Evolutionary conservation across 1,140 invertebrate genomes (phyloP).

Genomic region (Drosophila neocordata): DNA sequence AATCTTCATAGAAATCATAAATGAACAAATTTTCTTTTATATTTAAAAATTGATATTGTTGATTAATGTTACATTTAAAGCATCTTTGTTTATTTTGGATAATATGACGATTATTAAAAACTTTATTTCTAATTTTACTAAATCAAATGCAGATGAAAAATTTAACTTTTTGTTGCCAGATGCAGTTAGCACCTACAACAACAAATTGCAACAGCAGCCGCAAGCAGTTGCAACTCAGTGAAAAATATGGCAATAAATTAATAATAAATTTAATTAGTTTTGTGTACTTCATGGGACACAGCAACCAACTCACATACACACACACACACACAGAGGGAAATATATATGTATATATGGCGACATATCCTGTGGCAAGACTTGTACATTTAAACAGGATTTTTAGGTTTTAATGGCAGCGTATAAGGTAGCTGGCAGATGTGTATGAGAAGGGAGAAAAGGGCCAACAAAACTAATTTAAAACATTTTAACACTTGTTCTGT

Average conservation of each 20-base stretch:
- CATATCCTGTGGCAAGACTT: conserved; percentile 3
- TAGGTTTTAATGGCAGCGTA: conserved; percentile 61
- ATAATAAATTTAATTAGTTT: conserved; percentile 74
- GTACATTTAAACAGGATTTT: conserved; percentile 52
- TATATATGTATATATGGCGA: conserved; percentile 2
- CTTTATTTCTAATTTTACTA: neutral
- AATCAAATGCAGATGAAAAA: neutral
- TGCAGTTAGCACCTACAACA: neutral
- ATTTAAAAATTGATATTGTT: too few species aligned
- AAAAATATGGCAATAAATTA: conserved; percentile 65
- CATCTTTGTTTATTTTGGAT: too few species aligned
- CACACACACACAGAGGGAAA: conserved; percentile 25
- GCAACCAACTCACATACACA: conserved; percentile 12
- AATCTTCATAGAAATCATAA: too few species aligned
- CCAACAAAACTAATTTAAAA: conserved; percentile 75
- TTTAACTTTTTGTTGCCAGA: neutral
- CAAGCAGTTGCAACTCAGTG: conserved; percentile 20
- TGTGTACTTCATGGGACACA: conserved; percentile 31
- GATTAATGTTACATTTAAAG: too few species aligned
- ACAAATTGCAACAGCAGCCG: neutral
- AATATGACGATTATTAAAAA: too few species aligned
- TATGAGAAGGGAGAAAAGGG: neutral
- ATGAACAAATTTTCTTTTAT: too few species aligned
- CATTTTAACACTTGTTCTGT: conserved; percentile 77
- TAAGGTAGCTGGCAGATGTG: too few species aligned